Base-by-base conservation (phyloP, 2,113 vertebrate genomes). In the Bostrychus sinensis region DNA sequence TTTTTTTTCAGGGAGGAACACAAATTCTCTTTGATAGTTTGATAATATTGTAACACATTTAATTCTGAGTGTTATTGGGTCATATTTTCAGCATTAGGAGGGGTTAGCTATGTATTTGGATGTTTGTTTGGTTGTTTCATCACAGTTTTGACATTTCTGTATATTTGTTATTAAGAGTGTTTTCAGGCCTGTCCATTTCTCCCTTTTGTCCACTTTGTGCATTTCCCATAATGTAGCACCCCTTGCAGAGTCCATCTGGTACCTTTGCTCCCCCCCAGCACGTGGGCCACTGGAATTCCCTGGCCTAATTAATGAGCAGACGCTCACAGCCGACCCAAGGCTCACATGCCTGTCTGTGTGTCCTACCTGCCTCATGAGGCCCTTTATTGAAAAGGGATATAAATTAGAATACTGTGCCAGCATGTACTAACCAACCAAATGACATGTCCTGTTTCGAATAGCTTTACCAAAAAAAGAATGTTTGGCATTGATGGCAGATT, bases 221-320 rank as follows among this genome's bases (percentile, higher is more conserved):
- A 26, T 26, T 83, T 84, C 82, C 73, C 60, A 75, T 84, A 77
- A 86, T 66, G 76, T 57, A 80, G 84, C 81, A 86, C 83, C 84
- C 89, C 86, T 88, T 83, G 77, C 76, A 75, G 79, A 81, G 91
- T 92, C 92, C 92, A 93, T 93, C 92, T 93, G 92, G 85, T 92
- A 91, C 88, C 80, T 91, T 86, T 87, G 87, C 88, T 71, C 88
- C 76, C 83, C 86, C 81, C 89, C 86, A 87, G 86, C 91, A 91
- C 77, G 68, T 59, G 84, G 85, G 87, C 87, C 85, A 65, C 67
- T 87, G 83, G 89, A 92, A 92, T 92, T 92, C 92, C 91, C 92
- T 73, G 83, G 89, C 88, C 91, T 93, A 93, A 93, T 93, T 93
- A 93, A 87, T 85, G 84, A 91, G 89, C 71, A 89, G 89, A 89